Evolutionary conservation across 2,888 invertebrate genomes (phyloP).

Genomic region (Stenotaenia linearis): DNA sequence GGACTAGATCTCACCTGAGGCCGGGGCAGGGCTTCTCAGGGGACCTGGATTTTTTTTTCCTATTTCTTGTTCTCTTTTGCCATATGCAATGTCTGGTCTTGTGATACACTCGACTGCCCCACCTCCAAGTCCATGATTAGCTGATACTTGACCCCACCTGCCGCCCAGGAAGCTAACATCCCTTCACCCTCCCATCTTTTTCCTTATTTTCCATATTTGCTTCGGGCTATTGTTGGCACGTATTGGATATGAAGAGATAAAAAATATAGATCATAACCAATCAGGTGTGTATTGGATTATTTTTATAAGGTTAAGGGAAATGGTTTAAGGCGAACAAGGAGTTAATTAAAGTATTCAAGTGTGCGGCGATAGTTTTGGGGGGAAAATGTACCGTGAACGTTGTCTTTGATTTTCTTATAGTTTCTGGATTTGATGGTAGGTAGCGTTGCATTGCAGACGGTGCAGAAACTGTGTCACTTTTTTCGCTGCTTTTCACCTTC

Average conservation of each 20-base stretch:
- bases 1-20: slow-evolving; percentile 26
- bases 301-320: not conserved
- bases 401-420: not conserved
- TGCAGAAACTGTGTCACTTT: slow-evolving; percentile 14
- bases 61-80: slow-evolving; percentile 24
- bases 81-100: slow-evolving; percentile 20
- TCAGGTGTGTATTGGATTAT: not conserved
- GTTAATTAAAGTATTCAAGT: not conserved
- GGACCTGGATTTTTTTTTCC: slow-evolving; percentile 24
- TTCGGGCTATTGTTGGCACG: not conserved
- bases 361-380: not conserved
- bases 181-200: not conserved
- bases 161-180: slow-evolving; percentile 8
- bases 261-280: not conserved
- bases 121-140: slow-evolving; percentile 18
- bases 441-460: not conserved
- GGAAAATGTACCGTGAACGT: not conserved
- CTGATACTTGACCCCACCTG: slow-evolving; percentile 26
- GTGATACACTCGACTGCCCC: slow-evolving; percentile 26
- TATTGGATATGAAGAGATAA: slow-evolving; percentile 9
- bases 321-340: not conserved
- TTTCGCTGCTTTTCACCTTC: not conserved
- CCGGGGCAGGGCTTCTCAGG: slow-evolving; percentile 24
- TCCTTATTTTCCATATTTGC: slow-evolving; percentile 5
- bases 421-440: not conserved